Percentiles rank a stretch among this genome's conserved stretches.
These are phyloP conservation scores for Agrypnia vestita DNA, from an alignment of 1,140 invertebrate species.

Conservation along the genomic window DNA sequence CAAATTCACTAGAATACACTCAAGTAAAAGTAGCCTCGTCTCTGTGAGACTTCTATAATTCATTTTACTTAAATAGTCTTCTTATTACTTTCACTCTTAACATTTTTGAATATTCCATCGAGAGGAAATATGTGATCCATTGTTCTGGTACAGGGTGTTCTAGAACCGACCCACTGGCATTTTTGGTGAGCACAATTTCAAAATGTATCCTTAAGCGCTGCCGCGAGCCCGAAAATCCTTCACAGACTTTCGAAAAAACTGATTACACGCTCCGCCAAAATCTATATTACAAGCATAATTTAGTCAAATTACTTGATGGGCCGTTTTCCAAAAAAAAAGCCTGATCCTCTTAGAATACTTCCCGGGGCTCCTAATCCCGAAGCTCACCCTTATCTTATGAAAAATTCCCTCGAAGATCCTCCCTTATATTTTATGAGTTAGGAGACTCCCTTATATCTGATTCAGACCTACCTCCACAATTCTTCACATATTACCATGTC, in stretches of 20 bases:
- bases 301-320: background rate
- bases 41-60: too few species aligned
- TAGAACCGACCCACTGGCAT: too few species aligned
- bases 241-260: conserved; percentile 15
- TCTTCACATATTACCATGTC: conserved; percentile 17
- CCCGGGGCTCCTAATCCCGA: background rate
- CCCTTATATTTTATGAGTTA: background rate
- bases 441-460: conserved; percentile 6
- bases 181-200: too few species aligned
- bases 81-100: too few species aligned
- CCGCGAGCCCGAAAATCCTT: background rate
- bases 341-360: conserved; percentile 23
- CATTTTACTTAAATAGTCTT: too few species aligned
- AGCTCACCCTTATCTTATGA: background rate
- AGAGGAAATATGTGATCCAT: too few species aligned
- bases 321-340: background rate
- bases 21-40: too few species aligned
- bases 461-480: conserved; percentile 2
- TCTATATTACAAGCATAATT: conserved; percentile 12
- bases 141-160: too few species aligned
- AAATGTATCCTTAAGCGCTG: too few species aligned
- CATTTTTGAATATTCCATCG: too few species aligned
- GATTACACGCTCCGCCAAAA: conserved; percentile 1
- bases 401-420: background rate
- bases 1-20: too few species aligned